Evolutionary conservation across 1,140 invertebrate species (phyloP).

Genomic region (Reticulitermes speratus): DNA sequence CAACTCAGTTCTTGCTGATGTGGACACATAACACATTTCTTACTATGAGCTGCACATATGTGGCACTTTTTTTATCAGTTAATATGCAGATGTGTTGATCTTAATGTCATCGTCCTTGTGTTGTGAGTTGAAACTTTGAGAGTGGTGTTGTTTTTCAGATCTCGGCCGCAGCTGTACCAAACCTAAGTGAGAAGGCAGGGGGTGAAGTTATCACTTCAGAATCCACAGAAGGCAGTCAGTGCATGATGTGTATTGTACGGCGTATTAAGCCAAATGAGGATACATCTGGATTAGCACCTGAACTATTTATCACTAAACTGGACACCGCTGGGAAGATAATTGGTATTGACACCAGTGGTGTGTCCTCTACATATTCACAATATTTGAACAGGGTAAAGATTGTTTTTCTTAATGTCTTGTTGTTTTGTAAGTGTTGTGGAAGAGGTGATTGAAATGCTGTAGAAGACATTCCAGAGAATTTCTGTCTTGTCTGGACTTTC

Average conservation of each 20-base stretch:
- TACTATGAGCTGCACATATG: too few species aligned
- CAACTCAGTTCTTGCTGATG: too few species aligned
- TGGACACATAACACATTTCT: too few species aligned
- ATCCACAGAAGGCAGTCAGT: slow-evolving; percentile 57
- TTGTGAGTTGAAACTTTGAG: too few species aligned
- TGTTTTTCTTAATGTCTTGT: slow-evolving; percentile 36
- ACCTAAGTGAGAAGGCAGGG: slow-evolving; percentile 49
- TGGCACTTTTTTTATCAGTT: too few species aligned
- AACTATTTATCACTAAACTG: slow-evolving; percentile 91
- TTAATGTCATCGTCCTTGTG: too few species aligned
- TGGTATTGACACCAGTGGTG: slow-evolving; percentile 69
- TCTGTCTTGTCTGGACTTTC: too few species aligned
- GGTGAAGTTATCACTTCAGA: slow-evolving; percentile 34
- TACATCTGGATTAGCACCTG: slow-evolving; percentile 58
- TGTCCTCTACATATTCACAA: slow-evolving; percentile 62
- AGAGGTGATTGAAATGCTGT: too few species aligned
- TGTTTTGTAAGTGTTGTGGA: too few species aligned
- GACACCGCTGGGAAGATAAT: slow-evolving; percentile 83
- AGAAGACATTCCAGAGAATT: too few species aligned
- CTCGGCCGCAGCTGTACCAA: slow-evolving; percentile 56
- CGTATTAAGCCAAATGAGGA: slow-evolving; percentile 82
- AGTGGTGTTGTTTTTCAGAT: slow-evolving; percentile 43
- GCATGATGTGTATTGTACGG: slow-evolving; percentile 77
- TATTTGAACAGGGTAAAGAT: slow-evolving; percentile 65
- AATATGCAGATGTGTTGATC: too few species aligned